Evolutionary conservation across 2,113 vertebrate genomes (phyloP).

Genomic region (Labeo rohita): DNA sequence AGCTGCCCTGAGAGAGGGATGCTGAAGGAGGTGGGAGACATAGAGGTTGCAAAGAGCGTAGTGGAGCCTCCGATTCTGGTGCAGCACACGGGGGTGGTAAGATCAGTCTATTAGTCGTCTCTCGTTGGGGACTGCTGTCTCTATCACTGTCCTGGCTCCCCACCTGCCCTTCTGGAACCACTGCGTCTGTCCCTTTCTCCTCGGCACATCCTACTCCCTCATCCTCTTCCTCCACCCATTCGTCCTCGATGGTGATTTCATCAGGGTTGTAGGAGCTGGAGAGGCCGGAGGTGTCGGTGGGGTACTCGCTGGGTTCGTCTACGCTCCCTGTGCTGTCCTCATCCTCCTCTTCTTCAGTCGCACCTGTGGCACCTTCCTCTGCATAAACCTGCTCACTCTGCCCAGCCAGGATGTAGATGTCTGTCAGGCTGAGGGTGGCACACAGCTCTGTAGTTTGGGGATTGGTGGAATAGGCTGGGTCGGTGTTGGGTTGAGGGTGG

Average conservation of each 20-base stretch:
- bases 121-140: slow-evolving; percentile 8
- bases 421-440: slow-evolving; percentile 86
- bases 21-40: slow-evolving; percentile 66
- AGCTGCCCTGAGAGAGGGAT: slow-evolving; percentile 71
- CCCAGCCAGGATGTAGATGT: slow-evolving; percentile 83
- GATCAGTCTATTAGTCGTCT: slow-evolving; percentile 39
- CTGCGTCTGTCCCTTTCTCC: slow-evolving; percentile 77
- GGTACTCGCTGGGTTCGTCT: slow-evolving; percentile 90
- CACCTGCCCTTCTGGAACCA: slow-evolving; percentile 78
- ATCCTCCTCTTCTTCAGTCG: slow-evolving; percentile 65
- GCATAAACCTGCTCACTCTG: slow-evolving; percentile 66
- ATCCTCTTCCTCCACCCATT: slow-evolving; percentile 81
- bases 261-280: slow-evolving; percentile 90
- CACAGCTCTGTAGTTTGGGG: slow-evolving; percentile 96
- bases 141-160: slow-evolving; percentile 65
- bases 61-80: slow-evolving; percentile 71
- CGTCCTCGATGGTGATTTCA: slow-evolving; percentile 92
- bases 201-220: slow-evolving; percentile 32
- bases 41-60: slow-evolving; percentile 58
- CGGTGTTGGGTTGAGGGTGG: slow-evolving; percentile 74
- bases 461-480: slow-evolving; percentile 81
- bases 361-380: slow-evolving; percentile 61
- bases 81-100: slow-evolving; percentile 44
- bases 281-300: slow-evolving; percentile 84
- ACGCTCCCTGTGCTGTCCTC: slow-evolving; percentile 78